phyloP scores from a whole-genome alignment of 2,888 invertebrate genomes.

The Vanessa cardui region DNA sequence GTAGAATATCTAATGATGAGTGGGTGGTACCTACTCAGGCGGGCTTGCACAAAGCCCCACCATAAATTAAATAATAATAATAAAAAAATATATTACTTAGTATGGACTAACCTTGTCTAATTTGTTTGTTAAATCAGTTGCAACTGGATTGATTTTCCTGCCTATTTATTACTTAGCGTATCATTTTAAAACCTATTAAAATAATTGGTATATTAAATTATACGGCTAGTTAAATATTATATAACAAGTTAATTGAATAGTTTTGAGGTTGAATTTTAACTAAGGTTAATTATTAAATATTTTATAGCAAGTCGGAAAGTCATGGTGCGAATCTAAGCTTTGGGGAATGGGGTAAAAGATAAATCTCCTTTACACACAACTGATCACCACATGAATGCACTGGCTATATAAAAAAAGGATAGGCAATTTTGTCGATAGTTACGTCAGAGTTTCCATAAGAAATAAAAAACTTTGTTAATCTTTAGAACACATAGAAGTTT shows the following conservation, averaged over 20 bases:
- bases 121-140: not conserved
- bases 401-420: no score
- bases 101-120: not conserved
- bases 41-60: no score
- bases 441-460: no score
- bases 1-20: no score
- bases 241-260: not conserved
- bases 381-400: no score
- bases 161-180: not conserved
- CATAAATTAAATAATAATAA: no score
- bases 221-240: conserved; percentile 7
- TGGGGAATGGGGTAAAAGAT: not conserved
- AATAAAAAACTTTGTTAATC: no score
- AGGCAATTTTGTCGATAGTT: no score
- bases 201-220: not conserved
- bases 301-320: not conserved
- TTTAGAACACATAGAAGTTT: no score
- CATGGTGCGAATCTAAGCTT: not conserved
- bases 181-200: not conserved
- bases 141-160: not conserved
- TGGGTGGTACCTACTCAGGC: no score
- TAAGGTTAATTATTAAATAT: not conserved
- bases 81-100: no score
- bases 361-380: no score
- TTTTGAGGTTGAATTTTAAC: conserved; percentile 7